These are phyloP conservation scores for Rhadina sibilatrix DNA, from an alignment of 2,113 vertebrate species.

Conservation along the genomic window DNA sequence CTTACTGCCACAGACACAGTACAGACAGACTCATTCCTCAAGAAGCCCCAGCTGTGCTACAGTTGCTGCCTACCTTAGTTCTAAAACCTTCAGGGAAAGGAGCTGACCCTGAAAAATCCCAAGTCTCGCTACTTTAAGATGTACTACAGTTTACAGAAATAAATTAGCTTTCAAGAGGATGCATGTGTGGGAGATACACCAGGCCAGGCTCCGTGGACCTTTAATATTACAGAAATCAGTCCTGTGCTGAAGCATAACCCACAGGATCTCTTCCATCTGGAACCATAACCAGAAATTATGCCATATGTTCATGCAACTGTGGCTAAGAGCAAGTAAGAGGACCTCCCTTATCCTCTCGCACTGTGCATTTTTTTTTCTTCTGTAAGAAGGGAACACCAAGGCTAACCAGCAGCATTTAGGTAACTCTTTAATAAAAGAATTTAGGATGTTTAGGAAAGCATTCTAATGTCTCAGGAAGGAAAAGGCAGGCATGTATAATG, in stretches of 20 bases:
- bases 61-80: background rate
- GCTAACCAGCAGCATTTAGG: background rate
- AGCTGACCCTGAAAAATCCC: background rate
- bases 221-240: background rate
- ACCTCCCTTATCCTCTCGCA: background rate
- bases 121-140: background rate
- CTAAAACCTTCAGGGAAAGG: background rate
- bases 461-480: background rate
- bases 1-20: background rate
- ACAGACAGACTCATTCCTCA: background rate
- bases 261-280: background rate
- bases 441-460: background rate
- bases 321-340: background rate
- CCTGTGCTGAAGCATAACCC: background rate
- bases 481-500: background rate
- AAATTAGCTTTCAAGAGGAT: background rate
- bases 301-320: background rate
- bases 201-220: background rate
- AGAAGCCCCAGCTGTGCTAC: background rate
- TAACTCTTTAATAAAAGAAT: background rate
- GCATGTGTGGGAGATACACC: background rate
- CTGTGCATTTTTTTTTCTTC: background rate
- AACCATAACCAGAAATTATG: background rate
- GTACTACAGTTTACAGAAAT: background rate
- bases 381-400: background rate